Conservation (phyloP, 2,797 vertebrate species). For the Catharus ustulatus region DNA sequence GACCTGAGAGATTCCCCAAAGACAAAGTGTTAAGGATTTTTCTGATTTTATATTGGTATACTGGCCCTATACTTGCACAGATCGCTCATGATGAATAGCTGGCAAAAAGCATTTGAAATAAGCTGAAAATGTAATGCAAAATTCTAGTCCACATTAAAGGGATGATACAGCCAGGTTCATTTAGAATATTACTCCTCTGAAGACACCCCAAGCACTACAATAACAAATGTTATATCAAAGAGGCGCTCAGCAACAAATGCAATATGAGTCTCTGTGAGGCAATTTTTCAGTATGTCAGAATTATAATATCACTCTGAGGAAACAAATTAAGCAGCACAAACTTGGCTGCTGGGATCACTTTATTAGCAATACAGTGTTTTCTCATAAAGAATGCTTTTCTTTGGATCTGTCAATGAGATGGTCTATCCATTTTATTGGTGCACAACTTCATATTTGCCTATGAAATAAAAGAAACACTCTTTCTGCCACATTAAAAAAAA, state of each 20-base stretch:
- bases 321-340: constrained; percentile 64
- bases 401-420: background rate
- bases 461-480: constrained; percentile 7
- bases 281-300: constrained; percentile 68
- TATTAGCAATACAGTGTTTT: constrained; percentile 44
- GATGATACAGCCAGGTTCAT: constrained; percentile 54
- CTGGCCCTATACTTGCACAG: background rate
- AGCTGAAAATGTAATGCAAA: constrained; percentile 22
- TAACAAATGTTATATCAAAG: constrained; percentile 57
- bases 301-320: constrained; percentile 52
- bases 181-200: constrained; percentile 63
- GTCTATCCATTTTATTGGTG: background rate
- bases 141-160: background rate
- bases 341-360: constrained; percentile 34
- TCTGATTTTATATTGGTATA: constrained; percentile 22
- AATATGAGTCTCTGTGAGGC: constrained; percentile 39
- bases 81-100: background rate
- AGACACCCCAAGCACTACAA: constrained; percentile 31
- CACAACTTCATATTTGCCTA: background rate
- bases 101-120: constrained; percentile 11
- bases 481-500: background rate
- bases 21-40: background rate
- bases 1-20: background rate
- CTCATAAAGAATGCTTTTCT: constrained; percentile 26
- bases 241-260: constrained; percentile 38